Base-by-base conservation (phyloP, 2,888 invertebrate genomes). In the Notocelia uddmanniana region DNA sequence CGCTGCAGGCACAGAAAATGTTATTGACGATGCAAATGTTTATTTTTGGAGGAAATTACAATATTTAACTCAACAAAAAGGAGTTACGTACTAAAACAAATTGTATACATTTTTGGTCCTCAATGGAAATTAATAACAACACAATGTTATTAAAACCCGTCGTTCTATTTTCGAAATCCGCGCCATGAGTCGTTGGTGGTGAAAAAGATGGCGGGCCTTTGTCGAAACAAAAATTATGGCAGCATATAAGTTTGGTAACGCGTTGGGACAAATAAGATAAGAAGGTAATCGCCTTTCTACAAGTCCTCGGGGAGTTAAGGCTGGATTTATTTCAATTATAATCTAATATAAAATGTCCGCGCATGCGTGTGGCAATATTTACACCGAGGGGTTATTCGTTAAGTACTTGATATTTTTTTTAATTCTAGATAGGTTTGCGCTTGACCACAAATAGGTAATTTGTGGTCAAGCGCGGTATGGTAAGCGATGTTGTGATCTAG, bases 21-120 rank as follows among this genome's bases (percentile, higher is more conserved):
- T 89, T 93, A 93, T 93, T 91, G 92, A 92, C 89, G 89, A 93
- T 93, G 93, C 92, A 91, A 89, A 89, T 92, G 90, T 91, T 93
- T 92, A 91, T 89, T 76, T 75, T 74, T 60, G 55, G 50, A 54
- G 60, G 26, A 19, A 59, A 69, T 26, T 48, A 57, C 54, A 19
- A 89, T 87, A 88, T 88, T 87, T 85, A 82, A 64, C 41, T 13
- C 6, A 10, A 18, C n/a, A n/a, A n/a, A n/a, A n/a, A n/a, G n/a
- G n/a, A 11, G 58, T 23, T 19, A 18, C 18, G 5, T 19, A 41
- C 41, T 0, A 26, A 8, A 41, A 31, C 3, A 1, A n/a, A 18
- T 8, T 6, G n/a, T 9, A 8, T 15, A 58, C 6, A 62, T 5
- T 11, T n/a, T 3, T 15, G 19, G 18, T 26, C 18, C 18, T 23